phyloP scores from a whole-genome alignment of 2,888 invertebrate genomes.

The Aphrophora alni region DNA sequence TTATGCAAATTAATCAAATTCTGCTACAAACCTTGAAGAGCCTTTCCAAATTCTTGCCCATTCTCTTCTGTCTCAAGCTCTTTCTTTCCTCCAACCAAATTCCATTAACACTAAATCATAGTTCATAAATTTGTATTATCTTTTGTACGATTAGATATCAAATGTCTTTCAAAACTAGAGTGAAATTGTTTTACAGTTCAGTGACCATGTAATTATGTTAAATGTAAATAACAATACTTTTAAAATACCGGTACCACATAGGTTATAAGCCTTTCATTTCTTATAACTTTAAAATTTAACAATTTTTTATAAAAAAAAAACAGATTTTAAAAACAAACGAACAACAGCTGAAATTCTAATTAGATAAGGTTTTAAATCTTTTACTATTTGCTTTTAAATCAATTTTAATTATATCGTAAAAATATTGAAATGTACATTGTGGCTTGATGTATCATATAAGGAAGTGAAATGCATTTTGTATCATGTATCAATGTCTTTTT shows the following conservation, averaged over 20 bases:
- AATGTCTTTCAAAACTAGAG: too few species aligned
- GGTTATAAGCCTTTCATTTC: not conserved
- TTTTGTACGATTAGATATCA: too few species aligned
- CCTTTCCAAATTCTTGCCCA: too few species aligned
- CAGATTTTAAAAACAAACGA: too few species aligned
- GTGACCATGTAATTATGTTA: not conserved
- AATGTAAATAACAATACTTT: not conserved
- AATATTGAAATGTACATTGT: not conserved
- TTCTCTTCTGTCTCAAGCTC: too few species aligned
- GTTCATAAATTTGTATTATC: too few species aligned
- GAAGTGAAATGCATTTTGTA: not conserved
- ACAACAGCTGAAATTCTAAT: slow-evolving; percentile 1
- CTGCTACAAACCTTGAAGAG: too few species aligned
- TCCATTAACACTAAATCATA: too few species aligned
- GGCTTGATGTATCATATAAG: not conserved
- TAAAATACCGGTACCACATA: too few species aligned
- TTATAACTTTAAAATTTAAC: not conserved
- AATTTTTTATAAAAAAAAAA: not conserved
- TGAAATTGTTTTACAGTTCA: not conserved
- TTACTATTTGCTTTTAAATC: not conserved
- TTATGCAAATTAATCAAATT: too few species aligned
- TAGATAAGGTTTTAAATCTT: not conserved
- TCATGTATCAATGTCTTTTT: not conserved
- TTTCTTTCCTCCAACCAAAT: too few species aligned
- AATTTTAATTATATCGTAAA: not conserved